phyloP scores from a whole-genome alignment of 2,113 vertebrate species.

The Amblyornis subalaris region DNA sequence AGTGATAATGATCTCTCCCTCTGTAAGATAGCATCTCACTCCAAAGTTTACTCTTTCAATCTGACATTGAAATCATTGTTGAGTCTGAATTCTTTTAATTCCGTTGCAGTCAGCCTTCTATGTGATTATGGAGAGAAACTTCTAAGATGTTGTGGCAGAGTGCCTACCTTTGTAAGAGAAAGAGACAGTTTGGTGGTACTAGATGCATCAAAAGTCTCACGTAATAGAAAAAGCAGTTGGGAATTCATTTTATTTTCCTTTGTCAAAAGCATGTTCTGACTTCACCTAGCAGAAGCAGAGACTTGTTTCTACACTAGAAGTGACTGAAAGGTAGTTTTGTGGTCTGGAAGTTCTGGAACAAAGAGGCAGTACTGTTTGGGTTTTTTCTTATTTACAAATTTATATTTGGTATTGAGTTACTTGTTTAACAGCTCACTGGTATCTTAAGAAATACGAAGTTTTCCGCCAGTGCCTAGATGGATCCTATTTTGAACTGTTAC shows the following conservation, averaged over 20 bases:
- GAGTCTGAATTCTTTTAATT: conserved; percentile 58
- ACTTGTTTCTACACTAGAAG: neutral
- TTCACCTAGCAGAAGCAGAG: neutral
- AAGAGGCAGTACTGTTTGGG: neutral
- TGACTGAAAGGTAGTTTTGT: neutral
- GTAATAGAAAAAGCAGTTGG: neutral
- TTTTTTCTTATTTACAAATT: neutral
- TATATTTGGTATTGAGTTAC: neutral
- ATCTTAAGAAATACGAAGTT: neutral
- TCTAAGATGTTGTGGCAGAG: neutral
- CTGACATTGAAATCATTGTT: conserved; percentile 50
- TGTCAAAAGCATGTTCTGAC: neutral
- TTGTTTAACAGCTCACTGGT: neutral
- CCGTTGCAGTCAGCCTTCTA: neutral
- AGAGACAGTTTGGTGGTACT: neutral
- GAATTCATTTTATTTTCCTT: neutral
- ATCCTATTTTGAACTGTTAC: neutral
- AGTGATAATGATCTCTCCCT: conserved; percentile 40
- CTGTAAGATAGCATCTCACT: conserved; percentile 36
- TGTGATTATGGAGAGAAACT: neutral
- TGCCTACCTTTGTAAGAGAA: neutral
- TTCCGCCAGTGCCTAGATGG: neutral
- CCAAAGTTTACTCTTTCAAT: conserved; percentile 48
- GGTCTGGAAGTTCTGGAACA: neutral
- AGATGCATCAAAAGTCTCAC: neutral